Evolutionary conservation across 2,888 invertebrate genomes (phyloP), one percentile per base, ranked within the genome.

Genomic region (Synergus japonicus): DNA sequence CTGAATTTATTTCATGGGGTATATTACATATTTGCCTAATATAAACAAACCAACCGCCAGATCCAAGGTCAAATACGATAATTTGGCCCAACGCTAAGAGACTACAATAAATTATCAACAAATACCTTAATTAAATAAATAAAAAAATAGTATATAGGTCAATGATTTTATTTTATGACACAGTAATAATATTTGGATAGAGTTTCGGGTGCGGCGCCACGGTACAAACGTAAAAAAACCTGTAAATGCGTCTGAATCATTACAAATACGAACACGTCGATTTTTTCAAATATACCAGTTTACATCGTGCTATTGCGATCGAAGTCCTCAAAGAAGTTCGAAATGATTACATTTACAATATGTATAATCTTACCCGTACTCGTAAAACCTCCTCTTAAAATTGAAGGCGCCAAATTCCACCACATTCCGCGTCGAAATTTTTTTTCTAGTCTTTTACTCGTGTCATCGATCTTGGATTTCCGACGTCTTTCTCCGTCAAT

Each of bases 211-310:
- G 89, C 87, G 87, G 87, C 86, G 88, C 87, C 86, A 90, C 89
- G 87, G 89, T 90, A 90, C 87, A 90, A 90, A 90, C 90, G 89
- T 90, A 90, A 89, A 90, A 90, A 90, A 90, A 89, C 88, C 87
- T 89, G 88, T 89, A 88, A 88, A 89, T 88, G 87, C 85, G 86
- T 88, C 84, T 88, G 89, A 87, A 87, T 86, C 67, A 81, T 65
- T 37, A 46, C 15, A 29, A 46, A 63, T 44, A 58, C 43, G 58
- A 67, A 54, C 73, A 73, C 73, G n/a, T 37, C 41, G 12, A 8
- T 43, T 67, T 64, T 41, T 65, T 66, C 58, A 54, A 67, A 67
- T 67, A 58, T 46, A 37, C 63, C 22, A 49, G 41, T 64, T 65
- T 77, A 29, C 41, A 46, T 65, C 69, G 44, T 73, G 37, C 69